Evolutionary conservation across 2,797 vertebrate species (phyloP), one percentile per base, ranked within the genome.

Genomic region (Chrysocyon brachyurus): DNA sequence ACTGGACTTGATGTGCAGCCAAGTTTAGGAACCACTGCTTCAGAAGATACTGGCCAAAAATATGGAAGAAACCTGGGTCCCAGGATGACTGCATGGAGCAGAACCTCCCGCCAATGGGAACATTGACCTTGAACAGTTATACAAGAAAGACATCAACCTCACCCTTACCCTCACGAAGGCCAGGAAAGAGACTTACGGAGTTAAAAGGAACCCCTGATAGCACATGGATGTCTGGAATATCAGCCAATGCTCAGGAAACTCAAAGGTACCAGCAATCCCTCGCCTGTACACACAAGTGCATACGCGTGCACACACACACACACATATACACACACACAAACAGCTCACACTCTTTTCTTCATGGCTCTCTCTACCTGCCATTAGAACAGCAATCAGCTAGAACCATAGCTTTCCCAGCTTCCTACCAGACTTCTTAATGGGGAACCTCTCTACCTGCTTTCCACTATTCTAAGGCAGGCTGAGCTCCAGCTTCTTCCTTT

Each of bases 401-500:
- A 94, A 54, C 52, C 66, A 19, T 46, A 81, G 84, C 14, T 94
- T 91, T 66, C 59, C 83, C 75, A 70, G 93, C 81, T 95, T 90
- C 63, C 57, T 24, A 88, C 77, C 36, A 83, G 64, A 52, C 31
- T 95, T 78, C 93, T 90, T 78, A 92, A 91, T 8, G 22, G 78
- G 77, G 28, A 88, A 75, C 40, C 70, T 93, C 56, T 79, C 40
- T 14, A 49, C 87, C 93, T 15, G 82, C 63, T 31, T 87, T 96
- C 73, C 28, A 15, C 40, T 3, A 70, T 31, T 90, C 40, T 19
- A 36, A 75, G 54, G 57, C 54, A 90, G 82, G 82, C 87, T 94
- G 66, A 81, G 73, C 12, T 91, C 91, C 75, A 94, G 46, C 40
- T 85, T 87, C 87, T 22, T 87, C 31, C 77, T 68, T 56, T 79